These are phyloP conservation scores for Epirrita christyi DNA, from an alignment of 2,888 invertebrate genomes.

Conservation along the genomic window DNA sequence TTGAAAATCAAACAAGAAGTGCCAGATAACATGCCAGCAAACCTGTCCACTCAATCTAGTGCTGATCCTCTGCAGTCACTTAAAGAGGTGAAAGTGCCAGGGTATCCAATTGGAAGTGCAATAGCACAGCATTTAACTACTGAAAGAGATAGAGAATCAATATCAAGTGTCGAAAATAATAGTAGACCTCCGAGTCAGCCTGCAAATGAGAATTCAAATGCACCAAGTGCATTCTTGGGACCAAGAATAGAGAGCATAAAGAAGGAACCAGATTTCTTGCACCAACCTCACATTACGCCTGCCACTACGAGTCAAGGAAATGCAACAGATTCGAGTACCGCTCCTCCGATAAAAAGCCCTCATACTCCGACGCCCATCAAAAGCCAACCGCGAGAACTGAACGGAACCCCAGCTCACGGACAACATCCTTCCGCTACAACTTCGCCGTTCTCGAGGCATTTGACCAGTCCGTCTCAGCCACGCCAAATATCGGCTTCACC, in stretches of 20 bases:
- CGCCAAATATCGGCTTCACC: conserved; percentile 81
- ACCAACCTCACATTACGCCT: conserved; percentile 80
- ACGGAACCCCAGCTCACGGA: conserved; percentile 69
- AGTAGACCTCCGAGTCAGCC: conserved; percentile 80
- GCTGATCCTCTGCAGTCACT: conserved; percentile 91
- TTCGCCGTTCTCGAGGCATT: conserved; percentile 79
- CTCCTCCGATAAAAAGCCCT: conserved; percentile 84
- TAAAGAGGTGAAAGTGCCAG: conserved; percentile 92
- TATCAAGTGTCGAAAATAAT: conserved; percentile 77
- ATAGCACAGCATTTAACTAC: conserved; percentile 78
- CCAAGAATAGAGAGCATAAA: conserved; percentile 89
- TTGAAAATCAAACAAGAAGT: conserved; percentile 83
- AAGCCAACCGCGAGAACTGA: conserved; percentile 69
- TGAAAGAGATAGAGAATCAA: conserved; percentile 78
- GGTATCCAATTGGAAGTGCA: conserved; percentile 86
- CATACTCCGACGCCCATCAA: conserved; percentile 82
- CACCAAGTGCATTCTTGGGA: conserved; percentile 85
- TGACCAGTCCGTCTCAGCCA: conserved; percentile 78
- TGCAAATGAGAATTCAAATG: conserved; percentile 75
- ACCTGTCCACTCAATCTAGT: conserved; percentile 79
- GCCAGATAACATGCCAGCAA: conserved; percentile 79
- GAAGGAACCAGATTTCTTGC: conserved; percentile 88
- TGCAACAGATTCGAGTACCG: conserved; percentile 76
- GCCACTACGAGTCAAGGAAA: conserved; percentile 77
- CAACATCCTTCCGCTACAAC: conserved; percentile 74